These are phyloP conservation scores for Anastatus disparis DNA, from an alignment of 1,140 invertebrate species.

Conservation along the genomic window DNA sequence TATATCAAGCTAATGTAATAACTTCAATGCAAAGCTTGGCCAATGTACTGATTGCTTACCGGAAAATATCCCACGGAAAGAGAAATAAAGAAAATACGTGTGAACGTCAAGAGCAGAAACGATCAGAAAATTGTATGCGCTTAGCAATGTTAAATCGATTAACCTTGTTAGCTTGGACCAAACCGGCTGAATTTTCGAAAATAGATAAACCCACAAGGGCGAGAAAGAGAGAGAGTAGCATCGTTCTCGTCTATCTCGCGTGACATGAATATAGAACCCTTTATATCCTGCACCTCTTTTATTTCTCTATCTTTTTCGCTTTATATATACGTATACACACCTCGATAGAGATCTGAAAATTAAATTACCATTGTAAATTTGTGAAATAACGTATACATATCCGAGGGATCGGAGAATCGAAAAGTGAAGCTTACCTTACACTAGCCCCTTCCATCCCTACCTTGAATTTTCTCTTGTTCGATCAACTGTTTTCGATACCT, in stretches of 20 bases:
- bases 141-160: constrained; percentile 45
- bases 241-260: too few species aligned
- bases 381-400: neutral
- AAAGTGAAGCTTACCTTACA: too few species aligned
- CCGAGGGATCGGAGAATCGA: constrained; percentile 17
- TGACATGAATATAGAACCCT: too few species aligned
- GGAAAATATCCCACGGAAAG: too few species aligned
- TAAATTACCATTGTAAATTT: constrained; percentile 39
- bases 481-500: constrained; percentile 1
- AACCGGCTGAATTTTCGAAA: constrained; percentile 38
- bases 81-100: neutral
- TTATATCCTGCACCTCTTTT: too few species aligned
- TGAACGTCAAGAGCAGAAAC: neutral
- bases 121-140: constrained; percentile 15
- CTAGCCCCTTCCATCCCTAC: too few species aligned
- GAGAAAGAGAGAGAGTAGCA: too few species aligned
- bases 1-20: too few species aligned
- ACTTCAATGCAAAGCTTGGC: too few species aligned
- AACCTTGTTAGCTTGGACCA: constrained; percentile 38
- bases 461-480: neutral
- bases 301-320: neutral
- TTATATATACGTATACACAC: neutral
- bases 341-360: neutral
- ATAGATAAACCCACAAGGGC: constrained; percentile 36
- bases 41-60: too few species aligned